Evolutionary conservation across 2,113 vertebrate genomes (phyloP), one percentile per base, ranked within the genome.

Genomic region (Poicephalus meyeri): DNA sequence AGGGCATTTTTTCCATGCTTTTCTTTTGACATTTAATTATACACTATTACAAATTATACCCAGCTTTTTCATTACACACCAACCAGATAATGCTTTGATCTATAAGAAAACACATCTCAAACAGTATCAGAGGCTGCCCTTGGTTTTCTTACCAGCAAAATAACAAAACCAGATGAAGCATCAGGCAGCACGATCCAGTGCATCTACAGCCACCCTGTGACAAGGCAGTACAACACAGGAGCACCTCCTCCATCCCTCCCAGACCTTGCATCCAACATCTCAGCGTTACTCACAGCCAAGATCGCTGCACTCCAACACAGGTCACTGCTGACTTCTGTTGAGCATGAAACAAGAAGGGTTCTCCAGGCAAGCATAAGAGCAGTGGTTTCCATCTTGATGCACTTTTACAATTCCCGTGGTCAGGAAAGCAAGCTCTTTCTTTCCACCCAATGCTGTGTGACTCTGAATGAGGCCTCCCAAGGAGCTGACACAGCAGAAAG

Each of bases 241-340:
- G 13, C 58, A 65, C 4, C 29, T 37, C 50, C 71, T 14, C 4
- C 18, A 4, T 4, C 70, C 49, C 69, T 60, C 65, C 61, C 16
- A 26, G 69, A 44, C 28, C 28, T 31, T 41, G 13, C 74, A 55
- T 1, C 60, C 83, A 4, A 13, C 4, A 72, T 1, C 70, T n/a
- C 71, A 7, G 49, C 37, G 3, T 4, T 58, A 70, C 91, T 94
- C 28, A 80, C 37, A 0, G 23, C 7, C 6, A 31, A 80, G 49
- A 26, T 17, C 1, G 0, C 56, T 15, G 49, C 1, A 1, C 70
- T 56, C 60, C 60, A 39, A 7, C 29, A 8, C 0, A 0, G 69
- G n/a, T 10, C 16, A 1, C 46, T 18, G 26, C 44, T 17, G n/a
- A 19, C 7, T 29, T 56, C 81, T 4, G 1, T 2, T 4, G 33